A percentile compares a stretch with the other conserved stretches of the same genome.
These are phyloP conservation scores for Furnarius figulus DNA, from an alignment of 2,113 vertebrate genomes.

Conservation along the genomic window DNA sequence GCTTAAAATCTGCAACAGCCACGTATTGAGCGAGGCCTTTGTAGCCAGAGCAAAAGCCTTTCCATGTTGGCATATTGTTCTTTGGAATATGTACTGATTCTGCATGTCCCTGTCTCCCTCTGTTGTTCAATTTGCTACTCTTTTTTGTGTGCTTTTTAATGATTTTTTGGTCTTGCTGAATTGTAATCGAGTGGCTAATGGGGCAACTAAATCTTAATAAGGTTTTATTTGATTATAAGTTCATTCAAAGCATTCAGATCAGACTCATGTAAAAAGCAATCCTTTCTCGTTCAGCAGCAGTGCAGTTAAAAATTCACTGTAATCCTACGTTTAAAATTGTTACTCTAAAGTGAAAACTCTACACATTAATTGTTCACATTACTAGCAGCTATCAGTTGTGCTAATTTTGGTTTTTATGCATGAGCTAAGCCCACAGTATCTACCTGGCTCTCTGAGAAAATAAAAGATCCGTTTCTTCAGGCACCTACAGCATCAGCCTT, in stretches of 20 bases:
- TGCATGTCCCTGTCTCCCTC: constrained; percentile 58
- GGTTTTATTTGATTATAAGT: constrained; percentile 62
- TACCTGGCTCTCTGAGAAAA: not conserved
- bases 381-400: not conserved
- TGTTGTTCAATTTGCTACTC: constrained; percentile 30
- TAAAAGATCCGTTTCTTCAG: not conserved
- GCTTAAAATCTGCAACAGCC: not conserved
- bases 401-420: not conserved
- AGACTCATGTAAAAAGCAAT: constrained; percentile 16
- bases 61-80: not conserved
- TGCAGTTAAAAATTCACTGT: constrained; percentile 15
- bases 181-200: constrained; percentile 18
- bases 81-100: not conserved
- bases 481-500: not conserved
- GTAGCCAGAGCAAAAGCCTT: constrained; percentile 49
- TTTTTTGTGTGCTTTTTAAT: constrained; percentile 32
- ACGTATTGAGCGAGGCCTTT: constrained; percentile 36
- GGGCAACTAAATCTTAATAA: constrained; percentile 62
- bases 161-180: not conserved
- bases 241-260: constrained; percentile 56
- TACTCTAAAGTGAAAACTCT: not conserved
- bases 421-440: not conserved
- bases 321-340: constrained; percentile 5
- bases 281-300: not conserved
- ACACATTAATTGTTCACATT: not conserved